A percentile compares a stretch with the other conserved stretches of the same genome.
These are phyloP conservation scores for Melanostigma gelatinosum DNA, from an alignment of 2,113 vertebrate genomes.

Conservation along the genomic window DNA sequence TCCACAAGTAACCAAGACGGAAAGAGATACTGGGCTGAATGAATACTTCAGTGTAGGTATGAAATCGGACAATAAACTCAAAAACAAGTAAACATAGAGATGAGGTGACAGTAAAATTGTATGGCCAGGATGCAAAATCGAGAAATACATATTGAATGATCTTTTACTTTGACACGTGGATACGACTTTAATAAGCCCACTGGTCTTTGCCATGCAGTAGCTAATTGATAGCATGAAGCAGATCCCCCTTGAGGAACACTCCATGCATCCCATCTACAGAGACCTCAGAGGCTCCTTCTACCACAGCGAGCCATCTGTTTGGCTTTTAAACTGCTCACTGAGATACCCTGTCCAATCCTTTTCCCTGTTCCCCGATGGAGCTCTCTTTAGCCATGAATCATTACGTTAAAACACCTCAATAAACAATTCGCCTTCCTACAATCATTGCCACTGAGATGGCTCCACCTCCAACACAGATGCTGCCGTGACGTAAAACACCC, in stretches of 20 bases:
- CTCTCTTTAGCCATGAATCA: constrained; percentile 71
- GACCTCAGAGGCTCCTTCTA: constrained; percentile 65
- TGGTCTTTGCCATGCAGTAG: constrained; percentile 40
- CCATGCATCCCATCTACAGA: constrained; percentile 59
- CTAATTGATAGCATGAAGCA: constrained; percentile 61
- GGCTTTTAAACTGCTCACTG: constrained; percentile 67
- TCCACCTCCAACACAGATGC: constrained; percentile 44
- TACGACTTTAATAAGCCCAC: constrained; percentile 50
- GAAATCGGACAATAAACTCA: not conserved
- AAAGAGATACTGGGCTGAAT: not conserved
- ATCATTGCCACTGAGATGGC: constrained; percentile 10
- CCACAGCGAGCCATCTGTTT: constrained; percentile 76
- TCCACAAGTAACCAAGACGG: not conserved
- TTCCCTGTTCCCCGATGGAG: constrained; percentile 36
- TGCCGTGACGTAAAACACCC: constrained; percentile 28
- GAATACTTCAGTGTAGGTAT: not conserved
- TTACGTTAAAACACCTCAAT: constrained; percentile 60
- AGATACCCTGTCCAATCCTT: constrained; percentile 68
- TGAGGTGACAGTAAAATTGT: not conserved
- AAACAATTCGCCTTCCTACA: constrained; percentile 28
- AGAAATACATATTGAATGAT: not conserved
- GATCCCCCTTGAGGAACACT: constrained; percentile 50
- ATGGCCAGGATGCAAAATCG: not conserved
- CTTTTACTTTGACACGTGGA: constrained; percentile 34
- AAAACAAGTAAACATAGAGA: constrained; percentile 7